Evolutionary conservation across 2,888 invertebrate genomes (phyloP), one percentile per base, ranked within the genome.

Genomic region (Mythimna ferrago): DNA sequence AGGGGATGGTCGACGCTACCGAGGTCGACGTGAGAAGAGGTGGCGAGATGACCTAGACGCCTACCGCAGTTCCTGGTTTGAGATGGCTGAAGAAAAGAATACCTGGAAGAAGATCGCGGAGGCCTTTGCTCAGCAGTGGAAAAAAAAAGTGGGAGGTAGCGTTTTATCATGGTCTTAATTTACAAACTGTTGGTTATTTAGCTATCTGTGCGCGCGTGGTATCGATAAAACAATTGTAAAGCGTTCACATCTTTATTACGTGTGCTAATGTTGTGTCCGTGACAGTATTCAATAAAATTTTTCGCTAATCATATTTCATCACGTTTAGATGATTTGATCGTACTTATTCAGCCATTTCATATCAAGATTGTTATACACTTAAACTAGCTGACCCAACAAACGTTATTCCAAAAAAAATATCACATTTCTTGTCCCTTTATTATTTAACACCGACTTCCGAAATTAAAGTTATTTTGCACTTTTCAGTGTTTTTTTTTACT

Each of bases 251-350:
- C 78, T 74, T 81, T 78, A 83, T 78, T 83, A 86, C 72, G 74
- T 66, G 71, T 64, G 38, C 53, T 65, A 77, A 73, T 69, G 78
- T 74, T 68, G 63, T 48, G 62, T 85, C 76, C 83, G 78, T 83
- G 81, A 85, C 67, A 66, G 60, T 66, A 76, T 73, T 71, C 66
- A 56, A 63, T 80, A 54, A 10, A 69, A 32, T 6, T 41, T 74
- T 80, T 78, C 41, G 63, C 64, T 83, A 83, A 81, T 83, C 71
- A 72, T 65, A 76, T 76, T 62, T 81, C 71, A 83, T 83, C 84
- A 81, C 76, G 76, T 78, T 66, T 64, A 35, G 69, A 58, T 65
- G 71, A 82, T 63, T 62, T 51, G 58, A 66, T 66, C 65, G 57
- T 74, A 73, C 70, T 68, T 75, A 53, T 53, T 76, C 69, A 71